phyloP scores from a whole-genome alignment of 2,113 vertebrate genomes.

The Solea solea region DNA sequence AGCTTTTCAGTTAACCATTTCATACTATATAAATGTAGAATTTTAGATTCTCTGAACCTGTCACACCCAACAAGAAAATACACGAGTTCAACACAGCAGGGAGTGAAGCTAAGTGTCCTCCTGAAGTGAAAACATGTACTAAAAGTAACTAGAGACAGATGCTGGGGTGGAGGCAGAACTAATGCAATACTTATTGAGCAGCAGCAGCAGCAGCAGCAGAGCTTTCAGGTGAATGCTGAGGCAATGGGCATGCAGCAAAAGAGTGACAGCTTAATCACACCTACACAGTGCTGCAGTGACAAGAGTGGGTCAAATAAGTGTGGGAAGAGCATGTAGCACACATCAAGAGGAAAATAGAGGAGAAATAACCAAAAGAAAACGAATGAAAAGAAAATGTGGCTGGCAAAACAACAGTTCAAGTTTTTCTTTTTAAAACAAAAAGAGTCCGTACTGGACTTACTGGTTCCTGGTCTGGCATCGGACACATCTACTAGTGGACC shows the following conservation, averaged over 20 bases:
- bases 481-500: conserved; percentile 97
- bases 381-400: neutral
- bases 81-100: no score
- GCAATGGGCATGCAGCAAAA: neutral
- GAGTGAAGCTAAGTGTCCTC: no score
- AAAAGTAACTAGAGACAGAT: no score
- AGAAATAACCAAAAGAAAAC: neutral
- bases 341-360: neutral
- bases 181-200: neutral
- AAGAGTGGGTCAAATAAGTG: no score
- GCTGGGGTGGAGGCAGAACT: neutral
- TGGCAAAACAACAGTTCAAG: neutral
- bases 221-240: no score
- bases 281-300: neutral
- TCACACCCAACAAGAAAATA: no score
- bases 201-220: neutral
- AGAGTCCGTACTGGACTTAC: conserved; percentile 85
- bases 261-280: neutral
- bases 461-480: conserved; percentile 96
- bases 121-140: no score
- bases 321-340: neutral
- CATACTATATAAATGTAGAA: no score
- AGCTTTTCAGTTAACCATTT: no score
- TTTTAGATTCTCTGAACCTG: no score
- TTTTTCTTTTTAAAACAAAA: conserved; percentile 31